Evolutionary conservation across 2,888 invertebrate species (phyloP).

Genomic region (Platycheirus albimanus): DNA sequence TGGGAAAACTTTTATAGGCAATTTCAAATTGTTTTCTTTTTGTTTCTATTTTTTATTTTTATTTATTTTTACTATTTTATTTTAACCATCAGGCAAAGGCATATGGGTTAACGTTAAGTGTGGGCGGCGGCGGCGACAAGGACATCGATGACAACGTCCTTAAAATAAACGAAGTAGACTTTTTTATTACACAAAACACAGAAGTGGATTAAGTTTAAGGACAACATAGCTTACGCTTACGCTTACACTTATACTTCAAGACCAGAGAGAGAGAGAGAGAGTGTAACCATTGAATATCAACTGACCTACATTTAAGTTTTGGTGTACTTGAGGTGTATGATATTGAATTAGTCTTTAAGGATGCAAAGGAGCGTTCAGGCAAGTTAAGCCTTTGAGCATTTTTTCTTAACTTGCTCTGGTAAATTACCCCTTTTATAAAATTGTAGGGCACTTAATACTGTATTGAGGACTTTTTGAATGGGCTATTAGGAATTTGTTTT

Average conservation of each 20-base stretch:
- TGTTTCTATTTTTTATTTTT: conserved; percentile 7
- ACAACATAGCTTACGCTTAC: conserved; percentile 33
- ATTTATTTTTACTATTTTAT: not conserved
- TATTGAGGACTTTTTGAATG: not conserved
- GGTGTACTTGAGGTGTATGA: conserved; percentile 21
- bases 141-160: no score
- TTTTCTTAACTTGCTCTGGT: conserved; percentile 36
- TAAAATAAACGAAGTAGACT: conserved; percentile 20
- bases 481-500: not conserved
- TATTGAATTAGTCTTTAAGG: conserved; percentile 46
- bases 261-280: no score
- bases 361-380: conserved; percentile 49
- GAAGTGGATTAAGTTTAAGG: conserved; percentile 40
- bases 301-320: conserved; percentile 59
- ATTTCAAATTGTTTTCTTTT: conserved; percentile 45
- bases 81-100: conserved; percentile 18
- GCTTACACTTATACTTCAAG: no score
- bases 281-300: conserved; percentile 56
- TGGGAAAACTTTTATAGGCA: conserved; percentile 53
- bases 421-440: conserved; percentile 29
- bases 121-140: no score
- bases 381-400: conserved; percentile 47
- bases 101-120: conserved; percentile 42
- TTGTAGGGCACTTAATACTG: conserved; percentile 8
- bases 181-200: conserved; percentile 29